These are phyloP conservation scores for Andrena flavipes DNA, from an alignment of 2,888 invertebrate species.

Conservation along the genomic window DNA sequence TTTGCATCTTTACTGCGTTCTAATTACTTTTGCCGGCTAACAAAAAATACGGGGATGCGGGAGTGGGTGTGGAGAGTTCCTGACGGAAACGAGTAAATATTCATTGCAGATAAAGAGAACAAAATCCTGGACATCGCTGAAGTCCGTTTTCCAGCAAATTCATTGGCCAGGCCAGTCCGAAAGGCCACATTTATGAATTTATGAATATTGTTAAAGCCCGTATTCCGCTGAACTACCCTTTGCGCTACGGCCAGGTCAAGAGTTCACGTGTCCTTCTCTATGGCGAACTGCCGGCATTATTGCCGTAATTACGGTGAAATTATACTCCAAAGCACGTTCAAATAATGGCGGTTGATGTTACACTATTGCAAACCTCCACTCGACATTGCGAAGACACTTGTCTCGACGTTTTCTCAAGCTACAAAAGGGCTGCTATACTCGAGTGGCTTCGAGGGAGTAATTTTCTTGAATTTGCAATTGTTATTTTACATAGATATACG, in stretches of 20 bases:
- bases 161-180: slow-evolving; percentile 50
- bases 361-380: slow-evolving; percentile 10
- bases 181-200: slow-evolving; percentile 67
- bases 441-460: not conserved
- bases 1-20: slow-evolving; percentile 58
- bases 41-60: not conserved
- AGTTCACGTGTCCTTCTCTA: slow-evolving; percentile 62
- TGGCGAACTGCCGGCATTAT: not conserved
- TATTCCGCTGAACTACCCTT: slow-evolving; percentile 39
- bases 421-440: not conserved
- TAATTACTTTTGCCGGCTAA: slow-evolving; percentile 57
- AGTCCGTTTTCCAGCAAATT: slow-evolving; percentile 62
- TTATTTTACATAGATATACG: not conserved
- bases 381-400: slow-evolving; percentile 1
- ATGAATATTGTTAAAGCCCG: slow-evolving; percentile 70
- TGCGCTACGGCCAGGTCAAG: slow-evolving; percentile 60
- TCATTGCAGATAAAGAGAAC: slow-evolving; percentile 65
- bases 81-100: slow-evolving; percentile 63
- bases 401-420: not conserved
- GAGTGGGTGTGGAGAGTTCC: not conserved
- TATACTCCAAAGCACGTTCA: slow-evolving; percentile 22
- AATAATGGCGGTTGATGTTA: slow-evolving; percentile 31
- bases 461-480: not conserved
- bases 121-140: slow-evolving; percentile 47
- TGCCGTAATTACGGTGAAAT: slow-evolving; percentile 41